Percentiles rank a stretch among this genome's conserved stretches.
These are phyloP conservation scores for Alaudala cheleensis DNA, from an alignment of 2,113 vertebrate species.

Conservation along the genomic window DNA sequence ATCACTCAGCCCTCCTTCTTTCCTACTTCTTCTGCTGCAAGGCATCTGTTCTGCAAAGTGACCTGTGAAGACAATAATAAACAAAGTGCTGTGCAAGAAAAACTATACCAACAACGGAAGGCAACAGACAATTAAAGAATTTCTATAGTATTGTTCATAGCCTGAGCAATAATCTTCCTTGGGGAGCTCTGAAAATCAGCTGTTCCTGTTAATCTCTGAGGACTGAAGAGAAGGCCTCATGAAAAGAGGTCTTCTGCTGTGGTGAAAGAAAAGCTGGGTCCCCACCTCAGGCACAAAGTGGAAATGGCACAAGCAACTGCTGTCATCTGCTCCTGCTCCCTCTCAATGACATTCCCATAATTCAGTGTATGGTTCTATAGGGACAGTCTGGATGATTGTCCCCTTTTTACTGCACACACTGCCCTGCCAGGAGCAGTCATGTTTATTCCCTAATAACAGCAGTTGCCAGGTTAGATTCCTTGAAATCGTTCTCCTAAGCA, in stretches of 20 bases:
- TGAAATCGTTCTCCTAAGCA: not conserved
- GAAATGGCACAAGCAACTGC: not conserved
- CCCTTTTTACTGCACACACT: not conserved
- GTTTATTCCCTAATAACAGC: not conserved
- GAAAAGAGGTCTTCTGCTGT: slow-evolving; percentile 1
- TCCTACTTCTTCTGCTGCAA: not conserved
- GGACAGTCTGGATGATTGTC: not conserved
- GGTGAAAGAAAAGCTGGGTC: not conserved
- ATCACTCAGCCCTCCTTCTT: not conserved
- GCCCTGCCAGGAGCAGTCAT: not conserved
- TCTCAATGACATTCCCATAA: not conserved
- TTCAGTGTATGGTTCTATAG: not conserved
- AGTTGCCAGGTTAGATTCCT: not conserved
- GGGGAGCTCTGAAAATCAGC: not conserved
- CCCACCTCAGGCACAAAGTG: slow-evolving; percentile 5
- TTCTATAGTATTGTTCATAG: not conserved
- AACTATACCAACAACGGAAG: not conserved
- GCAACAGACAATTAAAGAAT: slow-evolving; percentile 27
- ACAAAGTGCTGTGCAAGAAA: not conserved
- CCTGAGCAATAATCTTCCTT: not conserved
- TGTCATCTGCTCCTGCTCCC: not conserved
- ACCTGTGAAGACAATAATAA: not conserved
- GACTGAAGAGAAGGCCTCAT: not conserved
- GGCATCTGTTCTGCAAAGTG: not conserved
- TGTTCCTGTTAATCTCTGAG: not conserved